Percentiles rank a stretch among this genome's conserved stretches.
Evolutionary conservation across 2,888 invertebrate species (phyloP).

Genomic region (Microctonus brassicae): DNA sequence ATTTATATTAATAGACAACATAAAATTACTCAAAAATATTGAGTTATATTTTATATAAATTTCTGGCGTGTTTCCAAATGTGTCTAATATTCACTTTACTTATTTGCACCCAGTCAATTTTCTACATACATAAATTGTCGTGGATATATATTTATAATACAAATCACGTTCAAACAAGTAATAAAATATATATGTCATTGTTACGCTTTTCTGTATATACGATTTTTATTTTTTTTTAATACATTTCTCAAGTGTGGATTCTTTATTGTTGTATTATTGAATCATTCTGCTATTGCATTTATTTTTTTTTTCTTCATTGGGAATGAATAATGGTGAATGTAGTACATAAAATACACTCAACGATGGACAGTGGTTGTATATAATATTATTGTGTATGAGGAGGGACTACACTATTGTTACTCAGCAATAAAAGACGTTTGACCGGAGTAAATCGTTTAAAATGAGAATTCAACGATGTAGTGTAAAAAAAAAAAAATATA

Average conservation of each 20-base stretch:
- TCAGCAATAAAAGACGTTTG: background rate
- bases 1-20: background rate
- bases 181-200: background rate
- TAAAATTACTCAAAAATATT: background rate
- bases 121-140: background rate
- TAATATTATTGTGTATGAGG: background rate
- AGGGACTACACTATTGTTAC: background rate
- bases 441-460: conserved; percentile 21
- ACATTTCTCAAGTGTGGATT: no score
- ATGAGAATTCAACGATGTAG: conserved; percentile 14
- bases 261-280: conserved; percentile 2
- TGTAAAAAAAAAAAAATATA: background rate
- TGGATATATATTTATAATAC: background rate
- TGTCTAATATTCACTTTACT: background rate
- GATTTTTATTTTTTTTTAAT: background rate
- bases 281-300: background rate
- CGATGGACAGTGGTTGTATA: conserved; percentile 1
- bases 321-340: background rate
- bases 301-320: no score
- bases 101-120: no score
- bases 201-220: background rate
- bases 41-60: background rate
- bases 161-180: background rate
- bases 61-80: background rate
- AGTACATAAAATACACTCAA: background rate